These are phyloP conservation scores for Philereme transversata DNA, from an alignment of 2,888 invertebrate species.

Conservation along the genomic window DNA sequence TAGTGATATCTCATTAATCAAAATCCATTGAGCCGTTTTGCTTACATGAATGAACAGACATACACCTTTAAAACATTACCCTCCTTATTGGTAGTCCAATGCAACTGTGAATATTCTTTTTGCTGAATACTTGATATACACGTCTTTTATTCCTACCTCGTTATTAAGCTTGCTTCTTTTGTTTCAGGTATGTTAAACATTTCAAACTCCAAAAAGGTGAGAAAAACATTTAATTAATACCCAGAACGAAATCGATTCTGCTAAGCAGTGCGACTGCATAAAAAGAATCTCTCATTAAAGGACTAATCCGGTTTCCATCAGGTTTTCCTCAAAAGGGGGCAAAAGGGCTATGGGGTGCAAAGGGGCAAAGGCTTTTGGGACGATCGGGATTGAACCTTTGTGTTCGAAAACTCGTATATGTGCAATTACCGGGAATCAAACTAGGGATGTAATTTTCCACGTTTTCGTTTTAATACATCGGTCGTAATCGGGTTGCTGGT, in stretches of 20 bases:
- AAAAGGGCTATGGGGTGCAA: too few relatives aligned
- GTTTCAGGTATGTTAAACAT: slow-evolving; percentile 32
- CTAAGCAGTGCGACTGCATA: slow-evolving; percentile 29
- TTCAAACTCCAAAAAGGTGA: slow-evolving; percentile 20
- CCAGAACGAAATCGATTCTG: slow-evolving; percentile 21
- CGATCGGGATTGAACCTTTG: slow-evolving; percentile 40
- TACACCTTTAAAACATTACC: too few relatives aligned
- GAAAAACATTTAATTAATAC: slow-evolving; percentile 18
- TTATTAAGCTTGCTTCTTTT: neutral
- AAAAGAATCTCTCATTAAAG: slow-evolving; percentile 46
- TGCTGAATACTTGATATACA: too few relatives aligned
- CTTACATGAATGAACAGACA: too few relatives aligned
- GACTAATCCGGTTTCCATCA: slow-evolving; percentile 42
- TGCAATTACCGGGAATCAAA: slow-evolving; percentile 57
- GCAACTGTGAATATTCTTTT: too few relatives aligned
- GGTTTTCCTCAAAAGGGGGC: slow-evolving; percentile 36
- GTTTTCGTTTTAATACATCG: slow-evolving; percentile 37
- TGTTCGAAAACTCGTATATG: slow-evolving; percentile 42
- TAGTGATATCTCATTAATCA: too few relatives aligned
- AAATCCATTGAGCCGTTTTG: too few relatives aligned
- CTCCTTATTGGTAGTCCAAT: too few relatives aligned
- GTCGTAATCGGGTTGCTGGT: slow-evolving; percentile 20
- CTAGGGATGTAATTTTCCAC: slow-evolving; percentile 52
- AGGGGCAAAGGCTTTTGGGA: slow-evolving; percentile 30
- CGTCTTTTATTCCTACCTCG: too few relatives aligned